phyloP scores from a whole-genome alignment of 2,797 vertebrate species.

The Melanogrammus aeglefinus region DNA sequence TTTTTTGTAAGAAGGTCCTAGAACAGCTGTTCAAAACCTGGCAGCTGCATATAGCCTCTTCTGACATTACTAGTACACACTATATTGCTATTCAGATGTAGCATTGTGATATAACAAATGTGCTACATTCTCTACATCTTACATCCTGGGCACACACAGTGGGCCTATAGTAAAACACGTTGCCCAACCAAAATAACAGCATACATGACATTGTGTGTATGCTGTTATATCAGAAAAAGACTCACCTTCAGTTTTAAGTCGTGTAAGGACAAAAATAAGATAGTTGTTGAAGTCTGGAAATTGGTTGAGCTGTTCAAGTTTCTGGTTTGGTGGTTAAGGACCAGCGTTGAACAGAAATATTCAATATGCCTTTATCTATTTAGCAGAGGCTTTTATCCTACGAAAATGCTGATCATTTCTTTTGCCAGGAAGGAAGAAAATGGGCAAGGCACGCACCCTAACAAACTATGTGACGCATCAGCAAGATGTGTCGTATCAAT shows the following conservation, averaged over 20 bases:
- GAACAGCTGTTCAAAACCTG: background rate
- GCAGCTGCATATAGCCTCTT: background rate
- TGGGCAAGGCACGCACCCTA: too few species aligned
- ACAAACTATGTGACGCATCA: too few species aligned
- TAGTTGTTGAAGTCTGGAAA: constrained; percentile 97
- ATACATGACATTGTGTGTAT: background rate
- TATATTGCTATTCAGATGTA: background rate
- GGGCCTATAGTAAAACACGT: too few species aligned
- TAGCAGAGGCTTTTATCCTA: background rate
- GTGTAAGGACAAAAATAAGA: constrained; percentile 92
- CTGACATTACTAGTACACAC: background rate
- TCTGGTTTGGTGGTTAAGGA: constrained; percentile 79
- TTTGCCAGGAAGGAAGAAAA: too few species aligned
- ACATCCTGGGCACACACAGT: background rate
- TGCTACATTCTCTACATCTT: background rate
- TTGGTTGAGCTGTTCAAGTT: constrained; percentile 94
- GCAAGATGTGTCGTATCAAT: too few species aligned
- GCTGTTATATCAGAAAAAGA: background rate
- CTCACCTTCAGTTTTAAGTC: constrained; percentile 91
- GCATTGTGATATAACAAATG: background rate
- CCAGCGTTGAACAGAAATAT: background rate
- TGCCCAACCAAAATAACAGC: background rate
- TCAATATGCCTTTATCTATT: background rate
- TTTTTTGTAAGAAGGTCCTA: too few species aligned
- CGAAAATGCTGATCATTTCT: background rate